phyloP scores from a whole-genome alignment of 2,888 invertebrate genomes.

The Drosophila barbarae region DNA sequence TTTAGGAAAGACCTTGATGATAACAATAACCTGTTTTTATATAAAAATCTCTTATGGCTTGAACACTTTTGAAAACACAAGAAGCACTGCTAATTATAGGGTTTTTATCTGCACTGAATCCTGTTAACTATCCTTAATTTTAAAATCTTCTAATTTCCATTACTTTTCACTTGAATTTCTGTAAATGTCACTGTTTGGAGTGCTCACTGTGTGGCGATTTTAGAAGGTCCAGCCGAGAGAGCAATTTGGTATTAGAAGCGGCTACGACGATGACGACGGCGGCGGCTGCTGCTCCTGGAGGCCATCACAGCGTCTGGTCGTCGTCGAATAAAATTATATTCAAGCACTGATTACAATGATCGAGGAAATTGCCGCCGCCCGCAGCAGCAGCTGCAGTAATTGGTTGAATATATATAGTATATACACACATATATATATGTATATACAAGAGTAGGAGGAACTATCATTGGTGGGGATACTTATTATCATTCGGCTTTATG shows the following conservation, averaged over 20 bases:
- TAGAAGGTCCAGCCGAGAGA: slow-evolving; percentile 45
- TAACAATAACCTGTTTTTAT: background rate
- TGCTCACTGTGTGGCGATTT: slow-evolving; percentile 26
- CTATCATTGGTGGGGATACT: slow-evolving; percentile 82
- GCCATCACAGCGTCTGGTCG: slow-evolving; percentile 27
- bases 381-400: slow-evolving; percentile 16
- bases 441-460: background rate
- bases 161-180: background rate
- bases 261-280: slow-evolving; percentile 18
- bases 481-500: slow-evolving; percentile 99
- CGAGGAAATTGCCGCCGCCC: slow-evolving; percentile 50
- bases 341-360: slow-evolving; percentile 66
- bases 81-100: background rate
- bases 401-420: slow-evolving; percentile 13
- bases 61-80: too few relatives aligned
- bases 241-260: slow-evolving; percentile 55
- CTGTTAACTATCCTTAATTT: background rate
- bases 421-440: slow-evolving; percentile 1
- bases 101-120: background rate
- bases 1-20: background rate
- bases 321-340: slow-evolving; percentile 46
- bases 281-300: slow-evolving; percentile 31
- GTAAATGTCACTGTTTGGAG: background rate
- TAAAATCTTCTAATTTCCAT: background rate
- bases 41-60: background rate